Evolutionary conservation across 2,888 invertebrate species (phyloP).

Genomic region (Tolmerus cingulatus): DNA sequence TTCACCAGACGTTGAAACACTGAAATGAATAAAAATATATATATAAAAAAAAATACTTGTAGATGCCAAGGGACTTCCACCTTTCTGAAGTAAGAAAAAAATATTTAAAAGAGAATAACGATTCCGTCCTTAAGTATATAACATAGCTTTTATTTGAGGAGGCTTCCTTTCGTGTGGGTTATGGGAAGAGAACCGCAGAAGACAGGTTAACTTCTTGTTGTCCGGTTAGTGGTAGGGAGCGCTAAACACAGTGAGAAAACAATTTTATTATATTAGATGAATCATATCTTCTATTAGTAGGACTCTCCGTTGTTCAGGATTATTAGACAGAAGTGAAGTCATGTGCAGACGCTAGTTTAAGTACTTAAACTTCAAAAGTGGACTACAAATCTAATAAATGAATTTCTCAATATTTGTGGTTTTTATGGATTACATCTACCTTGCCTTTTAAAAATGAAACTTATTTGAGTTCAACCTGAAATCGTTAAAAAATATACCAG

Average conservation of each 20-base stretch:
- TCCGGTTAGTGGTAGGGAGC: not conserved
- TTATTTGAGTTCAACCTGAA: too few species aligned
- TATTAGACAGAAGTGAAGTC: not conserved
- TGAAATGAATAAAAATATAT: not conserved
- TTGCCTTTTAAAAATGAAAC: too few species aligned
- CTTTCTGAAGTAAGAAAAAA: conserved; percentile 12
- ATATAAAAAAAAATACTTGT: not conserved
- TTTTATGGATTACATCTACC: not conserved
- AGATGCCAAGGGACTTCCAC: conserved; percentile 17
- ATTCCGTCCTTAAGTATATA: conserved; percentile 40
- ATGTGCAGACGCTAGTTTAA: not conserved
- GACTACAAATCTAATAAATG: not conserved
- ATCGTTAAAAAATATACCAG: too few species aligned
- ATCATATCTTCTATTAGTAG: conserved; percentile 19
- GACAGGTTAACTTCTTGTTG: not conserved
- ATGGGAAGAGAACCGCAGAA: not conserved
- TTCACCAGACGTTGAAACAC: not conserved
- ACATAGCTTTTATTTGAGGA: conserved; percentile 22
- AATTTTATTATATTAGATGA: not conserved
- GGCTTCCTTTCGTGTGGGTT: not conserved
- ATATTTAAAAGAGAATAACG: conserved; percentile 8
- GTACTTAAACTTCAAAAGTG: not conserved
- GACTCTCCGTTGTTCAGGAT: not conserved
- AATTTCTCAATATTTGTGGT: not conserved
- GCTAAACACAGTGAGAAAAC: not conserved